phyloP scores from a whole-genome alignment of 2,888 invertebrate genomes.

The Electrophaes corylata region DNA sequence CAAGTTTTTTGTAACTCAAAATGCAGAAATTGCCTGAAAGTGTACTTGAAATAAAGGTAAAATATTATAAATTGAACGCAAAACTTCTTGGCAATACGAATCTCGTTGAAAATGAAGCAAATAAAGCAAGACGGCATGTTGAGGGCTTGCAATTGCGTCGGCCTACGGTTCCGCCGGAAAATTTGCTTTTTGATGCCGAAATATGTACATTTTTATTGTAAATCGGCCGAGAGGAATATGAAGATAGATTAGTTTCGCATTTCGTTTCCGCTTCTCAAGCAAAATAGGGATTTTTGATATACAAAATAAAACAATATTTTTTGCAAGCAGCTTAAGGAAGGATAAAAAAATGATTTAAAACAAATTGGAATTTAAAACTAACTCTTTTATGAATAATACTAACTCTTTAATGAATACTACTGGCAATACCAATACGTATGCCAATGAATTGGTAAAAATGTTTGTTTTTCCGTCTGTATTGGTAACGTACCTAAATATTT shows the following conservation, averaged over 20 bases:
- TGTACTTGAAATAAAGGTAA: conserved; percentile 50
- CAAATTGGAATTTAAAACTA: background rate
- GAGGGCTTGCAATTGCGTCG: conserved; percentile 59
- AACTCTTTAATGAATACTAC: conserved; percentile 15
- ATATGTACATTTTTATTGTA: conserved; percentile 49
- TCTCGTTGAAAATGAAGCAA: conserved; percentile 69
- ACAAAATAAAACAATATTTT: too few relatives aligned
- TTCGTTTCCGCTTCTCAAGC: background rate
- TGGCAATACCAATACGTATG: conserved; percentile 10
- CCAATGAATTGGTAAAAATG: conserved; percentile 62
- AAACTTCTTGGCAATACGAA: conserved; percentile 70
- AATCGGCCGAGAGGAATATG: conserved; percentile 19
- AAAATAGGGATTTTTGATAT: background rate
- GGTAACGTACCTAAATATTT: conserved; percentile 65
- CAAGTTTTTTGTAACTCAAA: conserved; percentile 46
- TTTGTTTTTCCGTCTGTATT: conserved; percentile 62
- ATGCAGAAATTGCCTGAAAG: conserved; percentile 48
- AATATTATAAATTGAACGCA: conserved; percentile 59
- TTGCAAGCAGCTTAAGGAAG: too few relatives aligned
- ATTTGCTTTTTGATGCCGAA: conserved; percentile 53
- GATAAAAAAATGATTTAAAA: background rate
- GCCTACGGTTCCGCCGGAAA: conserved; percentile 61
- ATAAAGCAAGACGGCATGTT: conserved; percentile 61
- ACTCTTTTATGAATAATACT: background rate
- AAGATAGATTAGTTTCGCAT: conserved; percentile 14